Conservation (phyloP, 2,888 invertebrate genomes). For the Caenorhabditis drosophilae region DNA sequence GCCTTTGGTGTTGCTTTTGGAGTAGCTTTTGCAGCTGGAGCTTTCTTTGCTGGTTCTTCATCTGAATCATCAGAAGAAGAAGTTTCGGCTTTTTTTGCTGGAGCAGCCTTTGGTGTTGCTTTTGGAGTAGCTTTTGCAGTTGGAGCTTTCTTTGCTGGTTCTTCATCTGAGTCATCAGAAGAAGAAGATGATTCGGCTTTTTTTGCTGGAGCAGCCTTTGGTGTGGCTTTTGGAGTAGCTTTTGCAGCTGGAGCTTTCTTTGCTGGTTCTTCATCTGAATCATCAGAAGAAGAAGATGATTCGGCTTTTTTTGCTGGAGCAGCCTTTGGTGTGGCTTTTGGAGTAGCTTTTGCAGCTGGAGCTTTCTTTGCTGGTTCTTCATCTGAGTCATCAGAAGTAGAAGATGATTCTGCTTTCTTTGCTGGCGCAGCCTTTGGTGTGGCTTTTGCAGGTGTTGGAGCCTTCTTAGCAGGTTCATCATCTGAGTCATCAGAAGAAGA, state of each 20-base stretch:
- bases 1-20: slow-evolving; percentile 4
- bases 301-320: slow-evolving; percentile 17
- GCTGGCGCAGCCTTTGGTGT: slow-evolving; percentile 6
- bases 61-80: slow-evolving; percentile 21
- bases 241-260: slow-evolving; percentile 7
- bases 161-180: slow-evolving; percentile 30
- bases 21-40: too few relatives aligned
- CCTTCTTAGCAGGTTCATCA: slow-evolving; percentile 17
- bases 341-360: slow-evolving; percentile 8
- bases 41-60: slow-evolving; percentile 5
- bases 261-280: slow-evolving; percentile 9
- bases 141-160: slow-evolving; percentile 9
- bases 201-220: slow-evolving; percentile 17
- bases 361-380: slow-evolving; percentile 12
- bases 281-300: slow-evolving; percentile 9
- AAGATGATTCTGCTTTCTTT: slow-evolving; percentile 20
- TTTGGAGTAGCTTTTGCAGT: slow-evolving; percentile 4
- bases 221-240: slow-evolving; percentile 18
- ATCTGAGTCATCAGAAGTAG: slow-evolving; percentile 5
- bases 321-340: slow-evolving; percentile 9
- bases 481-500: slow-evolving; percentile 24
- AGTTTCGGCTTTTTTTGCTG: slow-evolving; percentile 7
- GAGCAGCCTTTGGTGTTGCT: background rate
- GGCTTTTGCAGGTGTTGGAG: slow-evolving; percentile 9
- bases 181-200: slow-evolving; percentile 41